Percentiles rank a stretch among this genome's conserved stretches.
Evolutionary conservation across 2,113 vertebrate genomes (phyloP).

Genomic region (Chlorodrepanis virens): DNA sequence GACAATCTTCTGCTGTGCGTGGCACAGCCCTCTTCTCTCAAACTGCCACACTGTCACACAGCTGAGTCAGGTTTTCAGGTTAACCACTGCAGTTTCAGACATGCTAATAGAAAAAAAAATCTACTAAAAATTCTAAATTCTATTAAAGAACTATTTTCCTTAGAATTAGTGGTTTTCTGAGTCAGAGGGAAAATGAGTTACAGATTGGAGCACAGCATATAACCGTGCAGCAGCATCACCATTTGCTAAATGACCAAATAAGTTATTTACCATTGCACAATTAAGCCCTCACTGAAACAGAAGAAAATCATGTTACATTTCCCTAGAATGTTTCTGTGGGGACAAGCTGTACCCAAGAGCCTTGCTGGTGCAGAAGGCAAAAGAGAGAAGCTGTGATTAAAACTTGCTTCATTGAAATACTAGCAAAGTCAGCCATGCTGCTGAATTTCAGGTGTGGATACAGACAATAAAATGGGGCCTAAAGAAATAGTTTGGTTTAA

Average conservation of each 20-base stretch:
- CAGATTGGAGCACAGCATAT: background rate
- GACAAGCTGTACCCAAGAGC: background rate
- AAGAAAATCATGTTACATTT: background rate
- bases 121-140: background rate
- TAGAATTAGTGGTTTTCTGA: background rate
- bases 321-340: background rate
- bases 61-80: background rate
- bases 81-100: background rate
- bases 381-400: background rate
- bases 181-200: background rate
- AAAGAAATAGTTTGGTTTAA: background rate
- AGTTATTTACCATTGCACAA: background rate
- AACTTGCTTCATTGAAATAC: background rate
- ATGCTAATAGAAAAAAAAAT: background rate
- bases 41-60: background rate
- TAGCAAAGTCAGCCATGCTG: background rate
- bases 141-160: background rate
- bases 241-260: background rate
- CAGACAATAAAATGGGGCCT: background rate
- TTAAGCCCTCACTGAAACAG: background rate
- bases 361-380: background rate
- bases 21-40: background rate
- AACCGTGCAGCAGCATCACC: background rate
- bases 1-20: accelerated
- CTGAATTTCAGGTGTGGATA: background rate